Percentiles rank a stretch among this genome's conserved stretches.
phyloP scores from a whole-genome alignment of 2,113 vertebrate genomes.

The Petromus typicus region DNA sequence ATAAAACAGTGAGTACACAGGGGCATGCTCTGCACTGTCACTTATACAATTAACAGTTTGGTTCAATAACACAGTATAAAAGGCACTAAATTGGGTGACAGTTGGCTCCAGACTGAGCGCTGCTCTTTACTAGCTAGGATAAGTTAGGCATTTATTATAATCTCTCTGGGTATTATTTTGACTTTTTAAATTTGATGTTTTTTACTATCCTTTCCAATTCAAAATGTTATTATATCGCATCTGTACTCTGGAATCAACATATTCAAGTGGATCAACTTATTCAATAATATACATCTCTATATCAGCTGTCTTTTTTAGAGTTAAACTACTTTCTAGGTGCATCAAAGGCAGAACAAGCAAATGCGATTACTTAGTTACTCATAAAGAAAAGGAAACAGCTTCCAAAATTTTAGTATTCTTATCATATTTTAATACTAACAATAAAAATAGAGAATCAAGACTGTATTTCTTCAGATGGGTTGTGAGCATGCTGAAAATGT shows the following conservation, averaged over 20 bases:
- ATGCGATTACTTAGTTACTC: not conserved
- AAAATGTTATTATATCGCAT: slow-evolving; percentile 6
- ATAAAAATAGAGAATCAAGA: not conserved
- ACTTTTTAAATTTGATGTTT: not conserved
- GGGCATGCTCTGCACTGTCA: not conserved
- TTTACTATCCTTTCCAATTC: not conserved
- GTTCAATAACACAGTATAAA: not conserved
- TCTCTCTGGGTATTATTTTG: slow-evolving; percentile 35
- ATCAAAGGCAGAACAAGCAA: not conserved
- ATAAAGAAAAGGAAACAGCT: slow-evolving; percentile 2
- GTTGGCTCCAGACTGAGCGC: not conserved
- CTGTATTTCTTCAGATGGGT: not conserved
- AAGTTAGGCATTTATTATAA: not conserved
- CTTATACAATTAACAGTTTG: not conserved
- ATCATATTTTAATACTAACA: not conserved
- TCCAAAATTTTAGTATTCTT: slow-evolving; percentile 8
- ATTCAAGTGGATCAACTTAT: not conserved
- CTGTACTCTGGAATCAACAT: not conserved
- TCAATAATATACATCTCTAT: not conserved
- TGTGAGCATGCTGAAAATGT: not conserved
- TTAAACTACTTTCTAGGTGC: not conserved
- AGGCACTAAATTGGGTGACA: not conserved
- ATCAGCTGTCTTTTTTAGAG: not conserved
- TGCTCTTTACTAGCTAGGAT: not conserved
- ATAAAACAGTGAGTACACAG: not conserved